Base-by-base conservation (phyloP, 2,888 invertebrate genomes). In the Venustoraphidia nigricollis region DNA sequence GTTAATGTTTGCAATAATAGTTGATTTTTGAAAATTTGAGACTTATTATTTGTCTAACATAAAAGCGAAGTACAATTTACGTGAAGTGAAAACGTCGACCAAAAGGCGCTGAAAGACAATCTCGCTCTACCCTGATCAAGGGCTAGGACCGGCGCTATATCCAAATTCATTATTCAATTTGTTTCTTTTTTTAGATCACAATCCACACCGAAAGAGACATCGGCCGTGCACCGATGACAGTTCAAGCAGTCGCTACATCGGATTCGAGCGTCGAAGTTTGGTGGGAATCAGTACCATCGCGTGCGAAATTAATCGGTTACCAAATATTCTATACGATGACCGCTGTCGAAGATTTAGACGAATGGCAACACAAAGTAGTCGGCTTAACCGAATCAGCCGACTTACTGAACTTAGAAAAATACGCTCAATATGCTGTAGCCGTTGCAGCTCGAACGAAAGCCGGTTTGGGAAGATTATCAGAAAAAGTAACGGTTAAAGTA, bases 211-310 rank as follows among this genome's bases (percentile, higher is more conserved):
- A 90, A 61, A 76, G 86, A 53, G 88, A 93, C 62, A 93, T 94
- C 60, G 90, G 93, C 10, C 79, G 95, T 55, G 90, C 93, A 1
- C 95, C 96, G 1, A 88, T 90, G 81, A 80, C 87, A 47, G 90
- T 96, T 0, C 83, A 86, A 66, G 92, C 93, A 9, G 87, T 91
- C n/a, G 92, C 95, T 1, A 94, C 93, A 1, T 91, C 92, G 0
- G 90, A 91, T 59, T 88, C 90, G 13, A 87, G 90, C 45, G 88
- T 95, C 0, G 93, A 94, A 69, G 92, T 91, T 10, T 92, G 91
- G 91, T 92, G 92, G 92, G 89, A 91, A 64, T 77, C 84, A 2
- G 90, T 92, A 46, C 88, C 90, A 14, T 84, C 86, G 42, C 77
- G 84, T 55, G 87, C 79, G 51, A 86, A 85, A 66, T 77, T 91